These are phyloP conservation scores for Lanius ludovicianus DNA, from an alignment of 2,113 vertebrate genomes.

Conservation along the genomic window DNA sequence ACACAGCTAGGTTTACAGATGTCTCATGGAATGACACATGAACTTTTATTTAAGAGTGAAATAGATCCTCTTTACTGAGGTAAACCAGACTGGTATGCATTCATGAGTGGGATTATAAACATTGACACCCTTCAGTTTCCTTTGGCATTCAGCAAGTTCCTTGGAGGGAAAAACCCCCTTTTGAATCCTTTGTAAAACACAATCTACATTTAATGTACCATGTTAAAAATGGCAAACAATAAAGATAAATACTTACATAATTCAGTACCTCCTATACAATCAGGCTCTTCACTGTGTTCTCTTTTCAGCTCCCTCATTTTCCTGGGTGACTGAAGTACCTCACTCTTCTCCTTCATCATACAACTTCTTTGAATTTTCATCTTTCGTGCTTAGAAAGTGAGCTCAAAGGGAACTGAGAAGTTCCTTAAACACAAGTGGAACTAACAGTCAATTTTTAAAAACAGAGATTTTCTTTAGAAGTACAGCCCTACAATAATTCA, in stretches of 20 bases:
- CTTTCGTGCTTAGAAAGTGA: background rate
- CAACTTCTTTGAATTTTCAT: background rate
- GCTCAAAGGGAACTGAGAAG: background rate
- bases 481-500: background rate
- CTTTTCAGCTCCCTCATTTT: background rate
- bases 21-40: background rate
- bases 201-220: background rate
- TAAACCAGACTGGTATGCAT: background rate
- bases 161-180: background rate
- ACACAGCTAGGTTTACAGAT: background rate
- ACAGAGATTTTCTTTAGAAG: background rate
- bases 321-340: background rate
- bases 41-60: background rate
- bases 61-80: background rate
- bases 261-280: background rate
- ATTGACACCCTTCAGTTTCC: background rate
- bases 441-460: background rate
- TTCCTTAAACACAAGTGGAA: constrained; percentile 17
- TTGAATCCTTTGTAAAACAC: background rate
- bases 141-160: background rate
- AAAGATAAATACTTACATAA: background rate
- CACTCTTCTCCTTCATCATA: background rate
- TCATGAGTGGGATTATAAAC: background rate
- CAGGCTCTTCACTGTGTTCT: background rate
- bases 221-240: background rate